Evolutionary conservation across 1,140 invertebrate genomes (phyloP), one percentile per base, ranked within the genome.

Genomic region (Caerostris darwini): DNA sequence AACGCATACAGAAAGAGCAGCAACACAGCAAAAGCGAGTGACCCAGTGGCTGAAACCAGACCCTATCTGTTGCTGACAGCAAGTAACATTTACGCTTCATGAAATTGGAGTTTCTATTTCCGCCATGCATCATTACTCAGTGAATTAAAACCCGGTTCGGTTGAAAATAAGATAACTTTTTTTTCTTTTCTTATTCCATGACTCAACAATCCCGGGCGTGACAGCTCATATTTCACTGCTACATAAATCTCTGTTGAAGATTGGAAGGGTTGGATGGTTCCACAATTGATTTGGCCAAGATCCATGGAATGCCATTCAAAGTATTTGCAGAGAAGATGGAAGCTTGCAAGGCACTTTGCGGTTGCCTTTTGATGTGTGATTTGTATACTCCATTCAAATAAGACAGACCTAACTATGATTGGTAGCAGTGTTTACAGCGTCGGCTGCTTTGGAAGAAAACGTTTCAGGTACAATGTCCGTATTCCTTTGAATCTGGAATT

Each of bases 101-200:
- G 71, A 77, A 77, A 77, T 77, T 34, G 71, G 71, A 77, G 71
- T 77, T 77, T 34, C 71, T 77, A 77, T 77, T 77, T 77, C 71
- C 8, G 12, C 10, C 71, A 50, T 34, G 50, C 8, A 50, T 77
- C 71, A 77, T 77, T 77, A 77, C 71, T 77, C 3, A 50, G 7
- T 50, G 71, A 53, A 77, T 77, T 77, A 8, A 77, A 77, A 77
- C 71, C 34, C 34, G 12, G 34, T 53, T 77, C 71, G 3, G 50
- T 77, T 14, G 50, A 77, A 77, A 77, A 53, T 50, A 77, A 77
- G 53, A 53, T 77, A 53, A 12, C 34, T 53, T 10, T 77, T 50
- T 7, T 77, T 50, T 77, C 34, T 77, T 10, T 77, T 77, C 4
- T 7, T 77, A 34, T 50, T 50, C 50, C 19, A 50, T 64, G 17